Percentiles rank a stretch among this genome's conserved stretches.
These are phyloP conservation scores for Eulemur coronatus DNA, from an alignment of 2,797 vertebrate species.

Conservation along the genomic window DNA sequence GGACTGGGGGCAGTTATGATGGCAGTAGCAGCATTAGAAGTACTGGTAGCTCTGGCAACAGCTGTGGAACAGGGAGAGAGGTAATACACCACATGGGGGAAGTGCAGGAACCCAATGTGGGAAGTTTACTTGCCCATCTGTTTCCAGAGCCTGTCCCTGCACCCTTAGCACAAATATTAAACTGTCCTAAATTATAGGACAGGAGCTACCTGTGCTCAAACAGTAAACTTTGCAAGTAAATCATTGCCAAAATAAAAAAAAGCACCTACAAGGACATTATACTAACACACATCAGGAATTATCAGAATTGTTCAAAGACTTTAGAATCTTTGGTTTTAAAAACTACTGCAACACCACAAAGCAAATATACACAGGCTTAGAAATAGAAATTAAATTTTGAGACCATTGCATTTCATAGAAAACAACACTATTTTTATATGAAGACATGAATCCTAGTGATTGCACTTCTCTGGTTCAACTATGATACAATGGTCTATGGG, in stretches of 20 bases:
- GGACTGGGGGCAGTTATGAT: background rate
- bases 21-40: background rate
- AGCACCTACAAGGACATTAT: background rate
- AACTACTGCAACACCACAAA: background rate
- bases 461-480: background rate
- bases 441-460: background rate
- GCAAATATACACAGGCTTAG: background rate
- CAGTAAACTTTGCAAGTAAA: background rate
- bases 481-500: background rate
- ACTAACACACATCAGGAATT: background rate
- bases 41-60: background rate
- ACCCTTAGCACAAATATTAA: background rate
- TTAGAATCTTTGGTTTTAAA: slow-evolving; percentile 24
- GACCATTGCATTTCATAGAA: background rate
- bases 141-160: background rate
- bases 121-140: background rate
- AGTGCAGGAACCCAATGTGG: background rate
- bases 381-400: background rate
- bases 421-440: background rate
- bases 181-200: background rate
- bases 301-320: background rate
- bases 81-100: background rate
- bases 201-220: background rate
- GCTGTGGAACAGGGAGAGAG: background rate
- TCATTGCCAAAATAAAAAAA: background rate